Conservation (phyloP, 2,888 invertebrate genomes). For the Bruchidius siliquastri region DNA sequence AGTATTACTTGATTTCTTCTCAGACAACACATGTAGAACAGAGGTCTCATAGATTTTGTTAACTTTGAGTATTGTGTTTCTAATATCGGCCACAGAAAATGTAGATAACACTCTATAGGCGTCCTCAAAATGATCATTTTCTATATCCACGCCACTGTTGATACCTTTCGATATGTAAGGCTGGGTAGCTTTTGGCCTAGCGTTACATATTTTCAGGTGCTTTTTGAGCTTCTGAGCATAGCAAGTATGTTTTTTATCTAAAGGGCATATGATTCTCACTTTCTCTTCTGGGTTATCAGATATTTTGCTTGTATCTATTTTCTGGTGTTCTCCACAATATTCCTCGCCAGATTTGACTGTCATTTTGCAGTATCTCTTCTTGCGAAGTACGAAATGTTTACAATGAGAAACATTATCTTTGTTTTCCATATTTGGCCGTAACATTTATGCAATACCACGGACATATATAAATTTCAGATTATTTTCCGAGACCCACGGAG, state of each 20-base stretch:
- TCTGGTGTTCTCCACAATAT: slow-evolving; percentile 68
- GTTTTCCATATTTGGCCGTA: background rate
- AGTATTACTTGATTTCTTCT: slow-evolving; percentile 45
- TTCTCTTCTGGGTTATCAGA: slow-evolving; percentile 16
- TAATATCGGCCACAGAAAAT: slow-evolving; percentile 42
- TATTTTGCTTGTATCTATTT: slow-evolving; percentile 36
- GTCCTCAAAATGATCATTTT: slow-evolving; percentile 7
- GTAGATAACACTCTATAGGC: slow-evolving; percentile 42
- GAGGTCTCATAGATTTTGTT: slow-evolving; percentile 43
- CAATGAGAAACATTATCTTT: slow-evolving; percentile 44
- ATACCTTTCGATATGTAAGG: slow-evolving; percentile 53
- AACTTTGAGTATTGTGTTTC: slow-evolving; percentile 46
- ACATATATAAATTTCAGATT: too few relatives aligned
- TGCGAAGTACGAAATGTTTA: slow-evolving; percentile 62
- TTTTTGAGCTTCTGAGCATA: slow-evolving; percentile 63
- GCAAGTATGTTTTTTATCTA: slow-evolving; percentile 69
- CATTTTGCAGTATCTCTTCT: slow-evolving; percentile 74
- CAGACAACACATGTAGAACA: slow-evolving; percentile 36
- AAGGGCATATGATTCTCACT: slow-evolving; percentile 62
- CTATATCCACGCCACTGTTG: slow-evolving; percentile 44
- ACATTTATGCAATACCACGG: too few relatives aligned
- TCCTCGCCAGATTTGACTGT: slow-evolving; percentile 61
- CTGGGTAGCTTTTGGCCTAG: slow-evolving; percentile 51
- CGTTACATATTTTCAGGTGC: slow-evolving; percentile 71
- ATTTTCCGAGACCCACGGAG: too few relatives aligned